A percentile compares a stretch with the other conserved stretches of the same genome.
Evolutionary conservation across 2,888 invertebrate genomes (phyloP).

Genomic region (Aquatica leii): DNA sequence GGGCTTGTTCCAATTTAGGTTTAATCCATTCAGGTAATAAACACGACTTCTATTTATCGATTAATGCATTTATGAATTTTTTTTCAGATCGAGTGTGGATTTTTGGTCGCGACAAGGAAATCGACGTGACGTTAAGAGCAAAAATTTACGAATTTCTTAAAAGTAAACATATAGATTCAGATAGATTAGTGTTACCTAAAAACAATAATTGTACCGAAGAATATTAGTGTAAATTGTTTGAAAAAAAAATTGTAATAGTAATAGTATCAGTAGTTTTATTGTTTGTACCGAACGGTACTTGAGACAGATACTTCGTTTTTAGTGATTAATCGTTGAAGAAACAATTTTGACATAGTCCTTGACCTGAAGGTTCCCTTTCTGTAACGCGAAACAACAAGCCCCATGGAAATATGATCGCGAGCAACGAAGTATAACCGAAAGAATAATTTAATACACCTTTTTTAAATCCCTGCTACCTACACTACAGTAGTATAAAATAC

Average conservation of each 20-base stretch:
- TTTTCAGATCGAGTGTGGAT: slow-evolving; percentile 77
- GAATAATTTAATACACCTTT: not conserved
- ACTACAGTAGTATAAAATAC: not conserved
- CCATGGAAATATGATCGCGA: not conserved
- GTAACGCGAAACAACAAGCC: not conserved
- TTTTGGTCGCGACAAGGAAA: slow-evolving; percentile 71
- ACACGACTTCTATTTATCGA: not conserved
- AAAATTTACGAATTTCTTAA: slow-evolving; percentile 71
- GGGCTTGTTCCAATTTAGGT: slow-evolving; percentile 76
- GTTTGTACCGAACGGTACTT: too few relatives aligned
- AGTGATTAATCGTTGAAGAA: too few relatives aligned
- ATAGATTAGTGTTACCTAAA: slow-evolving; percentile 75
- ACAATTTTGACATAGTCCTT: not conserved
- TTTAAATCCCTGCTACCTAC: not conserved
- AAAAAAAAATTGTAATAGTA: too few relatives aligned
- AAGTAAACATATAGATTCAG: slow-evolving; percentile 70
- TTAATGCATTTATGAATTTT: slow-evolving; percentile 1
- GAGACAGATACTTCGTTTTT: too few relatives aligned
- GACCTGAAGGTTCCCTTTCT: slow-evolving; percentile 5
- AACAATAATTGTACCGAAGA: slow-evolving; percentile 67
- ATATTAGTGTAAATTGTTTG: slow-evolving; percentile 18
- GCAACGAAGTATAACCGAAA: slow-evolving; percentile 6
- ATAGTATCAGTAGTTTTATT: too few relatives aligned
- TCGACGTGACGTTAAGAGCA: slow-evolving; percentile 69
- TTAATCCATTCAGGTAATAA: slow-evolving; percentile 68